These are phyloP conservation scores for Cepaea nemoralis DNA, from an alignment of 1,140 invertebrate genomes.

Conservation along the genomic window DNA sequence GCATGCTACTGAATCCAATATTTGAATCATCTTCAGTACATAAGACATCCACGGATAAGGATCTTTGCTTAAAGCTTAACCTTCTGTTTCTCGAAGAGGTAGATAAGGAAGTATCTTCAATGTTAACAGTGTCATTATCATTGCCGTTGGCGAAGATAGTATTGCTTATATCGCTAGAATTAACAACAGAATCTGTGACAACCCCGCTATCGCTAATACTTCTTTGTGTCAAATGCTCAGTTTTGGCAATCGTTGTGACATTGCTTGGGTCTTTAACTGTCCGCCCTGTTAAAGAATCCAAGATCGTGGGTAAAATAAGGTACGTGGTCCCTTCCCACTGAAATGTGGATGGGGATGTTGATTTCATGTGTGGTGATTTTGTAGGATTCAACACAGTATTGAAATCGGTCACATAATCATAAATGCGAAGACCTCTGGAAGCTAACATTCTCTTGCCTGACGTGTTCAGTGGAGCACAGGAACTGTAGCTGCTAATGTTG, in stretches of 20 bases:
- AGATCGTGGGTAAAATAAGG: slow-evolving; percentile 25
- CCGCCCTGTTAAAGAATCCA: neutral
- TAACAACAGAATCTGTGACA: neutral
- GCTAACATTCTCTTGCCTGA: slow-evolving; percentile 29
- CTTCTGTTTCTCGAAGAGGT: neutral
- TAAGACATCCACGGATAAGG: slow-evolving; percentile 35
- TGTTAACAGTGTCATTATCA: no score
- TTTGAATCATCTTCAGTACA: neutral
- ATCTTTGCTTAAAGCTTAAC: neutral
- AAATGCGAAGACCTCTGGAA: slow-evolving; percentile 29
- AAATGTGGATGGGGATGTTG: slow-evolving; percentile 8
- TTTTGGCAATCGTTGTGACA: neutral
- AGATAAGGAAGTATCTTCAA: neutral
- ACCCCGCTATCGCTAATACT: slow-evolving; percentile 30
- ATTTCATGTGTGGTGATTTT: slow-evolving; percentile 1
- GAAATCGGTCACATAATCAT: slow-evolving; percentile 14
- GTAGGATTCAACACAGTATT: slow-evolving; percentile 2
- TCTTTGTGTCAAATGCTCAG: neutral
- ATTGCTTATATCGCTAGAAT: neutral
- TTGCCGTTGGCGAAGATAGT: no score
- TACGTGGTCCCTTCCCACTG: slow-evolving; percentile 31
- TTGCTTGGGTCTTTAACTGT: neutral
- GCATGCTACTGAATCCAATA: neutral
- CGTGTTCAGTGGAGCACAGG: neutral
- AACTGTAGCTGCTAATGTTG: neutral